Evolutionary conservation across 2,113 vertebrate species (phyloP).

Genomic region (Butorides virescens): DNA sequence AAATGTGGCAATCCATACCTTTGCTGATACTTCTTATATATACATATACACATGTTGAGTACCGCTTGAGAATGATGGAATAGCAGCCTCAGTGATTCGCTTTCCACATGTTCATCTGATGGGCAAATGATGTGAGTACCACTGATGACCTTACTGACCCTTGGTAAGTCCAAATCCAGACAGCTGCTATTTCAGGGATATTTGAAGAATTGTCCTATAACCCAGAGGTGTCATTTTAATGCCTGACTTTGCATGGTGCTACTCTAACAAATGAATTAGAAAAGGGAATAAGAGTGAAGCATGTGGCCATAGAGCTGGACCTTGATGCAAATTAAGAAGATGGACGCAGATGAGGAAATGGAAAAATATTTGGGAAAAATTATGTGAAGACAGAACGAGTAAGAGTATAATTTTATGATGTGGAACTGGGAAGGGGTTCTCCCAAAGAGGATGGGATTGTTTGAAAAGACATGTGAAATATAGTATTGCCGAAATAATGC

Average conservation of each 20-base stretch:
- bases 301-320: background rate
- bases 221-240: background rate
- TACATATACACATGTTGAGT: background rate
- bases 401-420: background rate
- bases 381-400: background rate
- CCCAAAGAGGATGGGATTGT: background rate
- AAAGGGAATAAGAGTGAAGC: background rate
- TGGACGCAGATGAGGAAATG: background rate
- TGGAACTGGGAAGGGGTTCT: background rate
- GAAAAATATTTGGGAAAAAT: background rate
- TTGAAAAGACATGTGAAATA: background rate
- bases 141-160: background rate
- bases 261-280: background rate
- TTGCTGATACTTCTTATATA: background rate
- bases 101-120: background rate
- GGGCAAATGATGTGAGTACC: background rate
- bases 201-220: background rate
- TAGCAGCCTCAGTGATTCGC: background rate
- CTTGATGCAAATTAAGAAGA: background rate
- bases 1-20: background rate
- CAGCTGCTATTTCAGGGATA: background rate
- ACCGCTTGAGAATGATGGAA: background rate
- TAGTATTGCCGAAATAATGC: background rate
- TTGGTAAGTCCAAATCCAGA: background rate
- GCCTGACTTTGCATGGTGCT: background rate